These are phyloP conservation scores for Syrista parreyssii DNA, from an alignment of 2,888 invertebrate species.

Conservation along the genomic window DNA sequence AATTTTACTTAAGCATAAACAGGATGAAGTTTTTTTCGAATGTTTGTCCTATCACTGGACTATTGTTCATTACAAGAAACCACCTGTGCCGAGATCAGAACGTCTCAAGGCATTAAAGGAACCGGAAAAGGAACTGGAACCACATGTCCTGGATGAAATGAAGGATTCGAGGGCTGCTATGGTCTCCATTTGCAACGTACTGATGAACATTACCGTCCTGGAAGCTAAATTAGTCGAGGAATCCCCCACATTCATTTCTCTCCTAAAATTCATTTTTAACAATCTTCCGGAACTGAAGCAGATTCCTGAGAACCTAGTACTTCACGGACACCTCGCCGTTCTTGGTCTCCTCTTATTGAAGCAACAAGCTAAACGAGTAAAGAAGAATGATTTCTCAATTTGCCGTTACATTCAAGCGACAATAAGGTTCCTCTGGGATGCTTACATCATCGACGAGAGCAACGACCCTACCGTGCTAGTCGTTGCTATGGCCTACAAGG, in stretches of 20 bases:
- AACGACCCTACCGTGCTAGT: constrained; percentile 85
- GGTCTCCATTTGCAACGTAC: constrained; percentile 89
- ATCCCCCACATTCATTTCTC: constrained; percentile 79
- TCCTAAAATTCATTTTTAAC: constrained; percentile 87
- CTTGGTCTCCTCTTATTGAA: constrained; percentile 85
- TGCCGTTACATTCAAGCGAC: constrained; percentile 90
- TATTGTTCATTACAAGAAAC: constrained; percentile 86
- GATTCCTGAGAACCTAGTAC: constrained; percentile 83
- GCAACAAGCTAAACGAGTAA: constrained; percentile 84
- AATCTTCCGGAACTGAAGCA: constrained; percentile 87
- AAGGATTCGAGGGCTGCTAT: constrained; percentile 86
- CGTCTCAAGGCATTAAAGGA: constrained; percentile 79
- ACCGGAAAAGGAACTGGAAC: constrained; percentile 81
- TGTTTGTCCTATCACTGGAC: constrained; percentile 87
- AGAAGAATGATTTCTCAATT: constrained; percentile 89
- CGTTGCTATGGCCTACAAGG: constrained; percentile 87
- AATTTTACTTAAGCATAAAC: constrained; percentile 80
- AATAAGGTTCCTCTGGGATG: constrained; percentile 92
- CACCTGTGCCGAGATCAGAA: constrained; percentile 84
- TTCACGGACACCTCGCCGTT: constrained; percentile 87
- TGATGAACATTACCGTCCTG: constrained; percentile 92
- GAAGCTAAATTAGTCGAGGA: constrained; percentile 87
- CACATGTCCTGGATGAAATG: constrained; percentile 82
- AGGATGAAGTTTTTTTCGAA: constrained; percentile 85
- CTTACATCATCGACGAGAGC: constrained; percentile 89